These are phyloP conservation scores for Mionectes macconnelli DNA, from an alignment of 2,113 vertebrate species.

Conservation along the genomic window DNA sequence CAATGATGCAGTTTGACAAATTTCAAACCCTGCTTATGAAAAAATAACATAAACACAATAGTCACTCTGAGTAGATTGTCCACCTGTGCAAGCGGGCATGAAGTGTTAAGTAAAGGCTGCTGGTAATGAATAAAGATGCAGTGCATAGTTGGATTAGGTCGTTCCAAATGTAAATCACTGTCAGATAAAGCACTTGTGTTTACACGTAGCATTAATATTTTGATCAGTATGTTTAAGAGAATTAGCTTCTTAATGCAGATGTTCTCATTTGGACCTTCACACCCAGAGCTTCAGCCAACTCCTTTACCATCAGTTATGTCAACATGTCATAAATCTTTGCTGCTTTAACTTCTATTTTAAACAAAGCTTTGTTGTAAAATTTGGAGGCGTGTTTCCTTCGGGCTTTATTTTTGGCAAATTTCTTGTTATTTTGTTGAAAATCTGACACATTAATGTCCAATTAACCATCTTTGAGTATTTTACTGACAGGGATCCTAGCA, in stretches of 20 bases:
- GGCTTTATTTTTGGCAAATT: conserved; percentile 74
- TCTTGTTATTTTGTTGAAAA: conserved; percentile 72
- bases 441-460: conserved; percentile 75
- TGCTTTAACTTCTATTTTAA: conserved; percentile 72
- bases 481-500: conserved; percentile 64
- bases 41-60: conserved; percentile 89
- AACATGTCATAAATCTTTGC: conserved; percentile 82
- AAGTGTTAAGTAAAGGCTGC: conserved; percentile 86
- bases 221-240: conserved; percentile 87
- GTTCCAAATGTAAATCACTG: conserved; percentile 84
- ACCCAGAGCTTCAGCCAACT: conserved; percentile 72
- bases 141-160: conserved; percentile 80
- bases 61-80: conserved; percentile 78
- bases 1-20: conserved; percentile 96
- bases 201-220: conserved; percentile 87
- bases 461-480: conserved; percentile 68
- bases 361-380: conserved; percentile 75
- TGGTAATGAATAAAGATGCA: conserved; percentile 84
- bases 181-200: conserved; percentile 85
- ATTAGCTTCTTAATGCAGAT: conserved; percentile 87
- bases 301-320: conserved; percentile 77
- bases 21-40: conserved; percentile 91
- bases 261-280: conserved; percentile 76
- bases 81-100: conserved; percentile 84
- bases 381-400: conserved; percentile 66